Conservation (phyloP, 2,113 vertebrate species). For the Paracanthobrama guichenoti region DNA sequence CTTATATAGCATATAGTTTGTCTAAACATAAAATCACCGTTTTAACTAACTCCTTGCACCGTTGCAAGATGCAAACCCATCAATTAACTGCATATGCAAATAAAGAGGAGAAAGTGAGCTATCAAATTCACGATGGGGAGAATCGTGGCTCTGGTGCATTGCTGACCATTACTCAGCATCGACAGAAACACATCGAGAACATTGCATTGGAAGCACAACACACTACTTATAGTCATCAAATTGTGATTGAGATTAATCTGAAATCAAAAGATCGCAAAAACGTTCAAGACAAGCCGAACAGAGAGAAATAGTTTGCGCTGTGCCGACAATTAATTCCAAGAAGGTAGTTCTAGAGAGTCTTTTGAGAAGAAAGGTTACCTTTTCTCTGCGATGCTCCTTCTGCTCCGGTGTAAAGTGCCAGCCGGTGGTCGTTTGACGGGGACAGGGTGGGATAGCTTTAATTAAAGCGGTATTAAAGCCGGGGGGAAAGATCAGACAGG, state of each 20-base stretch:
- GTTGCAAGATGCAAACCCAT: not conserved
- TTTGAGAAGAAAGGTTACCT: constrained; percentile 25
- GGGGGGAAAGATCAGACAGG: not conserved
- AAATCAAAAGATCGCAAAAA: not conserved
- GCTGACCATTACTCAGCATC: constrained; percentile 57
- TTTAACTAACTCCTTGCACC: not conserved
- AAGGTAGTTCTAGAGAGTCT: not conserved
- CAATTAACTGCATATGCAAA: not conserved
- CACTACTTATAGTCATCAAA: not conserved
- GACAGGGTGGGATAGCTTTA: constrained; percentile 5
- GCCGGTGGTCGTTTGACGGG: not conserved
- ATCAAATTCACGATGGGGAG: not conserved
- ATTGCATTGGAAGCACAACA: not conserved
- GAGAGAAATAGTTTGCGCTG: constrained; percentile 2
- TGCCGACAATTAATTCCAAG: not conserved
- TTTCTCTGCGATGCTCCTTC: not conserved
- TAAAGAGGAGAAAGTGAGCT: constrained; percentile 24
- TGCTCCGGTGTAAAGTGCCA: constrained; percentile 13
- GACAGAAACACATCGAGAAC: not conserved
- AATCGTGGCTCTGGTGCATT: constrained; percentile 35
- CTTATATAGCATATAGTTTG: not conserved
- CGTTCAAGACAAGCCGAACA: not conserved
- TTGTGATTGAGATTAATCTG: not conserved
- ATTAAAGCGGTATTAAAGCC: constrained; percentile 20
- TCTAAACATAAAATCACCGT: not conserved